phyloP scores from a whole-genome alignment of 2,888 invertebrate species.

The Glomeris marginata region DNA sequence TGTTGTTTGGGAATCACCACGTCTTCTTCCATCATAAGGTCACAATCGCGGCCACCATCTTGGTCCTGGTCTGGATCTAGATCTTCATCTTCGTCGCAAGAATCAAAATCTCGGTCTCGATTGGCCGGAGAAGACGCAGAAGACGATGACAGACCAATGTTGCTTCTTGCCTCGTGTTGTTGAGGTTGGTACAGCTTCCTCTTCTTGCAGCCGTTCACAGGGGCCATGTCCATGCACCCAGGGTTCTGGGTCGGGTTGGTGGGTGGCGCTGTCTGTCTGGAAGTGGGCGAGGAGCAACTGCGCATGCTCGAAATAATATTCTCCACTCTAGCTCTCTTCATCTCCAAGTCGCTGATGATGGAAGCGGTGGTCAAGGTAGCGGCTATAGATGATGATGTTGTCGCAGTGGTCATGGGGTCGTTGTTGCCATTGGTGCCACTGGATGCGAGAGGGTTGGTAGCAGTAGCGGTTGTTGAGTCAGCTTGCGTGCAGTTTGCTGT shows the following conservation, averaged over 20 bases:
- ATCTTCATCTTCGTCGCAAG: slow-evolving; percentile 32
- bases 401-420: neutral
- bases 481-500: too few species aligned
- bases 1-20: slow-evolving; percentile 13
- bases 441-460: neutral
- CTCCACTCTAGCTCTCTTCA: slow-evolving; percentile 85
- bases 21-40: slow-evolving; percentile 59
- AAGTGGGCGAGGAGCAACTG: slow-evolving; percentile 27
- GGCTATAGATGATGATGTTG: neutral
- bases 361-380: slow-evolving; percentile 8
- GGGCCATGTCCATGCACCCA: slow-evolving; percentile 38
- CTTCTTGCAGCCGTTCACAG: slow-evolving; percentile 87
- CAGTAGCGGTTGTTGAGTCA: neutral
- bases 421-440: neutral
- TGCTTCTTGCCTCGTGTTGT: slow-evolving; percentile 43
- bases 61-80: slow-evolving; percentile 38
- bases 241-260: too few species aligned
- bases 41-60: slow-evolving; percentile 25
- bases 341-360: slow-evolving; percentile 35
- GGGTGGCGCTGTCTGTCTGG: slow-evolving; percentile 7
- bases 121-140: slow-evolving; percentile 7
- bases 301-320: slow-evolving; percentile 90
- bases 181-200: slow-evolving; percentile 90
- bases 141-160: neutral
- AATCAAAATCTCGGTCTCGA: slow-evolving; percentile 15